A percentile compares a stretch with the other conserved stretches of the same genome.
These are phyloP conservation scores for Xyrauchen texanus DNA, from an alignment of 2,113 vertebrate genomes.

Conservation along the genomic window DNA sequence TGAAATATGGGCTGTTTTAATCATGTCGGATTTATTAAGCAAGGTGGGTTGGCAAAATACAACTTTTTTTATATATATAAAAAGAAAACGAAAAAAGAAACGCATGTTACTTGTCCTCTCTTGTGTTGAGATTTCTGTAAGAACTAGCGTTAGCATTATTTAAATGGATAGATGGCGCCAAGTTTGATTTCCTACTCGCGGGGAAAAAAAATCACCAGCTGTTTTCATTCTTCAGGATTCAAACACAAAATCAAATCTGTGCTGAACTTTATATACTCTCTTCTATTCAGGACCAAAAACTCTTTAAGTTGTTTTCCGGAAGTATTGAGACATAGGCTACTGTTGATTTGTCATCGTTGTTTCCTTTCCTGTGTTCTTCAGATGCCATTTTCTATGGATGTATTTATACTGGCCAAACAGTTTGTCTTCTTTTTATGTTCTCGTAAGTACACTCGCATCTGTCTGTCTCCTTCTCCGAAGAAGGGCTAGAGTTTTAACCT, in stretches of 20 bases:
- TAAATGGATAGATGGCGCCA: slow-evolving; percentile 96
- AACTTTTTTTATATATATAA: slow-evolving; percentile 85
- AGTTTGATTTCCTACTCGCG: slow-evolving; percentile 88
- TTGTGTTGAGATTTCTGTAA: slow-evolving; percentile 93
- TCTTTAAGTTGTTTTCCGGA: slow-evolving; percentile 77
- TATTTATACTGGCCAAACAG: slow-evolving; percentile 99
- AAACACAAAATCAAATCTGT: slow-evolving; percentile 98
- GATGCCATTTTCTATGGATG: slow-evolving; percentile 98
- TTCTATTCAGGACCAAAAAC: slow-evolving; percentile 97
- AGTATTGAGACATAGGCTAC: slow-evolving; percentile 79
- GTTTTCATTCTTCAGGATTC: slow-evolving; percentile 95
- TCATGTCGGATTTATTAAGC: slow-evolving; percentile 80
- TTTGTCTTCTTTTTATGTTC: slow-evolving; percentile 64
- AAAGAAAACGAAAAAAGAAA: slow-evolving; percentile 73
- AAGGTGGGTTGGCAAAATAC: slow-evolving; percentile 89
- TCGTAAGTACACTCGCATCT: slow-evolving; percentile 70
- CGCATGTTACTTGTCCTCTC: slow-evolving; percentile 96
- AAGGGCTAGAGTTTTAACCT: slow-evolving; percentile 99
- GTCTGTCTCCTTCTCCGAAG: slow-evolving; percentile 98
- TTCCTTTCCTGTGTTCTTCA: slow-evolving; percentile 89
- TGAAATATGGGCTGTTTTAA: slow-evolving; percentile 63
- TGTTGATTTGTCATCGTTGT: slow-evolving; percentile 87
- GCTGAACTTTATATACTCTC: slow-evolving; percentile 89
- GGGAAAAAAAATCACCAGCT: slow-evolving; percentile 87
- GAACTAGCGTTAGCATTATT: slow-evolving; percentile 96